Conservation (phyloP, 2,888 invertebrate genomes). For the Acanthoscelides obtectus region DNA sequence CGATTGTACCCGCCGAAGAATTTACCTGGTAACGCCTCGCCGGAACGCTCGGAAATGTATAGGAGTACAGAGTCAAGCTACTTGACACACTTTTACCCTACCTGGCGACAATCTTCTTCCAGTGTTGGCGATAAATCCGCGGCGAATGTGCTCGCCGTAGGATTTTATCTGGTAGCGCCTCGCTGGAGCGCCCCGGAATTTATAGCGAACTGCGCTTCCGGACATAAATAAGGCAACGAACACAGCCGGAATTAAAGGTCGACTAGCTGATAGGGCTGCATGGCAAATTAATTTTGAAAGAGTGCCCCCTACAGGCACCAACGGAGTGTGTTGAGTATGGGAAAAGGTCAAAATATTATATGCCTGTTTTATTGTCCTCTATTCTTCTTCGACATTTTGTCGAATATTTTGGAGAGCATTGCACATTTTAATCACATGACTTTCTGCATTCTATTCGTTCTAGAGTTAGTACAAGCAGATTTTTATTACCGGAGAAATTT, state of each 20-base stretch:
- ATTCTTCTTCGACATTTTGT: too few relatives aligned
- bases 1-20: neutral
- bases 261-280: neutral
- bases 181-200: neutral
- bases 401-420: too few relatives aligned
- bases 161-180: neutral
- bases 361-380: too few relatives aligned
- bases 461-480: too few relatives aligned
- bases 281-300: neutral
- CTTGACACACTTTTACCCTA: too few relatives aligned
- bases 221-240: neutral
- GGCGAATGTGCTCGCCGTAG: neutral
- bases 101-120: neutral
- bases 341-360: too few relatives aligned
- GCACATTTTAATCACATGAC: too few relatives aligned
- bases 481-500: too few relatives aligned
- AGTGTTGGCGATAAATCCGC: neutral
- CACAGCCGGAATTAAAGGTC: neutral
- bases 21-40: neutral
- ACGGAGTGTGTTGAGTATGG: too few relatives aligned
- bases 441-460: too few relatives aligned
- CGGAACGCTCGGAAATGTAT: neutral
- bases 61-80: too few relatives aligned
- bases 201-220: neutral
- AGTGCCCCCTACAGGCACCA: neutral